Conservation (phyloP, 2,113 vertebrate species). For the Tympanuchus pallidicinctus region DNA sequence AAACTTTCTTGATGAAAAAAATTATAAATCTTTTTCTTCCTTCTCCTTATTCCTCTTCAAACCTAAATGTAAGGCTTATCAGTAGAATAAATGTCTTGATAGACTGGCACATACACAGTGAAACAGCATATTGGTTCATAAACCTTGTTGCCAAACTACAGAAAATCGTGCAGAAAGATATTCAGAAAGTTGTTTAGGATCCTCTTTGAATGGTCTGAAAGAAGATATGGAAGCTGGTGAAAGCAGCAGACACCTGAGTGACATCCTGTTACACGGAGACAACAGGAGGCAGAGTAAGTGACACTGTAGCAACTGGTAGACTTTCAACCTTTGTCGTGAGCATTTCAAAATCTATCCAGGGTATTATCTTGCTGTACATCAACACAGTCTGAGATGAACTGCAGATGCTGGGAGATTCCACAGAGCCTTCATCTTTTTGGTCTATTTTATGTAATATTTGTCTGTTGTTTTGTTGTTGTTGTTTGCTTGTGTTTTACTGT, state of each 20-base stretch:
- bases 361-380: conserved; percentile 1
- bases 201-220: background rate
- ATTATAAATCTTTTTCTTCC: background rate
- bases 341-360: conserved; percentile 27
- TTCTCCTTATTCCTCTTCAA: background rate
- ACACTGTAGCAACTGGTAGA: conserved; percentile 6
- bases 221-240: conserved; percentile 14
- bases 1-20: background rate
- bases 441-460: background rate
- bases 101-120: background rate
- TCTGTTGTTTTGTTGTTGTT: background rate
- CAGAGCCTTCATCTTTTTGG: background rate
- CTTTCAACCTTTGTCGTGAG: conserved; percentile 12
- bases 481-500: background rate
- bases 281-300: conserved; percentile 13
- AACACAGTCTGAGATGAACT: background rate
- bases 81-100: background rate
- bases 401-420: background rate
- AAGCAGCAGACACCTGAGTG: conserved; percentile 25
- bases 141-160: background rate
- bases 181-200: conserved; percentile 5
- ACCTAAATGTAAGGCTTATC: background rate
- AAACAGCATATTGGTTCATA: background rate
- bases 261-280: background rate
- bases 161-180: background rate